Evolutionary conservation across 2,797 vertebrate species (phyloP), one percentile per base, ranked within the genome.

Genomic region (Spinus pinus): DNA sequence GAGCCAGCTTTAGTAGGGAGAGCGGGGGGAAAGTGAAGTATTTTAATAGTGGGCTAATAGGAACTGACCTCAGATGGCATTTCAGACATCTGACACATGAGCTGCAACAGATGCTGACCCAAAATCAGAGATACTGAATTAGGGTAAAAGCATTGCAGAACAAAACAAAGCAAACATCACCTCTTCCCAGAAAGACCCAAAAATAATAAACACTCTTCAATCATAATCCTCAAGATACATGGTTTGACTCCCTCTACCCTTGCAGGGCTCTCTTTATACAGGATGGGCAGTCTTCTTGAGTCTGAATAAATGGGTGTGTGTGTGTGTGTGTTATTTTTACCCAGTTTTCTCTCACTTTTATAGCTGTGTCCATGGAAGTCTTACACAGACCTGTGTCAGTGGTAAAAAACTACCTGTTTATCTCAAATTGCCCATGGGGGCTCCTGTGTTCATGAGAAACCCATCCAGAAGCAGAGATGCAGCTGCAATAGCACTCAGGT

Each of bases 401-500:
- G 35, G 27, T 30, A 6, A 61, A 37, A 21, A 69, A 49, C 15
- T 31, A 20, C 24, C 15, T 44, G 0, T 46, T 81, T 46, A 30
- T 42, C 24, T 82, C 56, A 53, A 7, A 44, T 64, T 56, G 24
- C 33, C 30, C 37, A 0, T 24, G 12, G 19, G 16, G 23, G 31
- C 64, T 73, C 20, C 44, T 50, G 35, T 10, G 6, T 81, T 72
- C 49, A 20, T 2, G 3, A 53, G 37, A 71, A 64, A 25, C 25
- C 5, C 22, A 37, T 4, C 39, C 33, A 81, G 86, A 81, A 53
- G 67, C 51, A 77, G 78, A 62, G 31, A 10, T 65, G 44, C n/a
- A 27, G 70, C 19, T 62, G 58, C 4, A 14, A 0, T 35, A 33
- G 37, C 0, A 0, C 33, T 72, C 31, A 31, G 50, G 70, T 39